Evolutionary conservation across 2,888 invertebrate species (phyloP).

Genomic region (Andrena praecox): DNA sequence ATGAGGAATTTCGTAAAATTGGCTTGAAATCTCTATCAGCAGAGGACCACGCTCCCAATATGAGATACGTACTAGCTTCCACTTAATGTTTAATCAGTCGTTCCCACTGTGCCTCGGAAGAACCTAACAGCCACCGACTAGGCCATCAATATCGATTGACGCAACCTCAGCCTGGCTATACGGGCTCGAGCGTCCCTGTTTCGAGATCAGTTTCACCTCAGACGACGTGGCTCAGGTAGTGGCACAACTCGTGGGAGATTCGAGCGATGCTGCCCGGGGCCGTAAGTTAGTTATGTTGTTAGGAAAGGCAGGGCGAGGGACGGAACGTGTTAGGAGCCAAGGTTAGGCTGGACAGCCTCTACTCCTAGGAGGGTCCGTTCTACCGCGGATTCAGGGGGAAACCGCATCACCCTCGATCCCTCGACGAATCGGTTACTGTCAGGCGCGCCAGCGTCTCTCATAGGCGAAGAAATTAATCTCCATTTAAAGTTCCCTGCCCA

Average conservation of each 20-base stretch:
- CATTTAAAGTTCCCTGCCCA: slow-evolving; percentile 54
- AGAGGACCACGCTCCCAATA: too few species aligned
- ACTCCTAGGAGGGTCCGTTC: slow-evolving; percentile 32
- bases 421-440: slow-evolving; percentile 70
- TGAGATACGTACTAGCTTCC: too few species aligned
- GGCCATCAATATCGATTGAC: slow-evolving; percentile 11
- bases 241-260: slow-evolving; percentile 49
- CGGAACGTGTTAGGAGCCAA: slow-evolving; percentile 46
- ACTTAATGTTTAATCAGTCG: not conserved
- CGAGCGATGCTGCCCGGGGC: slow-evolving; percentile 23
- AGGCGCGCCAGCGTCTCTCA: slow-evolving; percentile 33
- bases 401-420: slow-evolving; percentile 69
- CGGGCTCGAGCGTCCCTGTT: not conserved
- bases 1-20: too few species aligned
- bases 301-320: slow-evolving; percentile 32
- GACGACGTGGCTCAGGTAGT: slow-evolving; percentile 20
- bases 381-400: slow-evolving; percentile 53
- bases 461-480: slow-evolving; percentile 69
- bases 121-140: not conserved
- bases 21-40: too few species aligned
- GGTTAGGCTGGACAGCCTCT: slow-evolving; percentile 50
- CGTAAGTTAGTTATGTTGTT: slow-evolving; percentile 59
- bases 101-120: not conserved
- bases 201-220: slow-evolving; percentile 36
- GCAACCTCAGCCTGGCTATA: not conserved